Percentiles rank a stretch among this genome's conserved stretches.
Conservation (phyloP, 2,797 vertebrate genomes). For the Fratercula arctica region DNA sequence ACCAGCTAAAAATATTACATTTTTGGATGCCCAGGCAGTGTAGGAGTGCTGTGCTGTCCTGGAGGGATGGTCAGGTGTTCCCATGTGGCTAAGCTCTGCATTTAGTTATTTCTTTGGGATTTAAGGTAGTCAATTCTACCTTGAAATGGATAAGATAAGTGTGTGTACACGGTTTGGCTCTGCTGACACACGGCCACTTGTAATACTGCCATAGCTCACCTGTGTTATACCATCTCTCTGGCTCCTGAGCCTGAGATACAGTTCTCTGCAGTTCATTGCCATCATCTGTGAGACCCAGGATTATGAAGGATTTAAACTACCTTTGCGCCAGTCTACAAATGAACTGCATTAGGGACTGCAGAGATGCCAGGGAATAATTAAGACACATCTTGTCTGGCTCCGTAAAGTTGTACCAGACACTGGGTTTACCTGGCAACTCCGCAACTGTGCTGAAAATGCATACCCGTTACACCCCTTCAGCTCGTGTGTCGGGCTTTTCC, state of each 20-base stretch:
- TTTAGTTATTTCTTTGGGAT: not conserved
- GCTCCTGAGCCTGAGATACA: not conserved
- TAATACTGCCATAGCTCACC: not conserved
- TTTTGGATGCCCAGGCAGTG: not conserved
- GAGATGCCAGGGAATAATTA: not conserved
- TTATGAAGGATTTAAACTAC: not conserved
- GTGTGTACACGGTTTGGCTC: not conserved
- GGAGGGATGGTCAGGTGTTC: not conserved
- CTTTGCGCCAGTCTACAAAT: not conserved
- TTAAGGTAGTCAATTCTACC: not conserved
- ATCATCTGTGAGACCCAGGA: not conserved
- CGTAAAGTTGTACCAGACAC: not conserved
- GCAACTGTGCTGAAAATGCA: not conserved
- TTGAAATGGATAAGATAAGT: not conserved
- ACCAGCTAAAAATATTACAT: not conserved
- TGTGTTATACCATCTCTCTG: not conserved
- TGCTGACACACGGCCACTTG: not conserved
- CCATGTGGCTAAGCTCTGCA: not conserved
- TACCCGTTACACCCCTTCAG: not conserved
- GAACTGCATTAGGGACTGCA: not conserved
- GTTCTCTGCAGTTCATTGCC: not conserved
- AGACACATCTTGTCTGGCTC: not conserved
- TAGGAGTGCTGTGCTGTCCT: rapidly evolving
- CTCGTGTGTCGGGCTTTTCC: not conserved
- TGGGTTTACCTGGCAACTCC: not conserved